phyloP scores from a whole-genome alignment of 2,113 vertebrate species.

The Pelecanoides urinatrix region DNA sequence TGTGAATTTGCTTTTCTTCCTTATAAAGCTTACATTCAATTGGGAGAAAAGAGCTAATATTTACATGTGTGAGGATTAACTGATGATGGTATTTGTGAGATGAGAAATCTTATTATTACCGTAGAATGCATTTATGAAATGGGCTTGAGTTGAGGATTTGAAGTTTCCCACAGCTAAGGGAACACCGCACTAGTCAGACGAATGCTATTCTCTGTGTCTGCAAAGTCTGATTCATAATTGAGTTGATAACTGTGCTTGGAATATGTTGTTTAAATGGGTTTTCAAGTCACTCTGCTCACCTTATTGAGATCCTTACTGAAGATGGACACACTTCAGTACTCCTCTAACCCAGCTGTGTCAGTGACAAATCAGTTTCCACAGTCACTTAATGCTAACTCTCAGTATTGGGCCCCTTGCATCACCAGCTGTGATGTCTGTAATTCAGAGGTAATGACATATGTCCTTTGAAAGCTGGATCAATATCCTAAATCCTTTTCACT shows the following conservation, averaged over 20 bases:
- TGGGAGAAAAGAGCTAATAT: constrained; percentile 44
- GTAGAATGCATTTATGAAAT: neutral
- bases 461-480: neutral
- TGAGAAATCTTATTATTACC: constrained; percentile 21
- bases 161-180: neutral
- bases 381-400: neutral
- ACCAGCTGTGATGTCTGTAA: neutral
- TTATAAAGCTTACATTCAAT: constrained; percentile 5
- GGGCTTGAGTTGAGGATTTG: neutral
- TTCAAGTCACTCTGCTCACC: neutral
- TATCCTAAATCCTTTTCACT: neutral
- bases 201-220: neutral
- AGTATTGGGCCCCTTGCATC: neutral
- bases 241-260: neutral
- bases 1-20: constrained; percentile 33
- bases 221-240: neutral
- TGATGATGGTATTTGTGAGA: neutral
- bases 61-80: constrained; percentile 41
- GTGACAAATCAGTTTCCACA: neutral
- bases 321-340: neutral
- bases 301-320: neutral
- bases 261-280: neutral
- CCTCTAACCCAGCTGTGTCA: neutral
- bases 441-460: neutral
- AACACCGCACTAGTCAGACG: neutral